Conservation (phyloP, 2,113 vertebrate genomes). For the Macroglossus sobrinus region DNA sequence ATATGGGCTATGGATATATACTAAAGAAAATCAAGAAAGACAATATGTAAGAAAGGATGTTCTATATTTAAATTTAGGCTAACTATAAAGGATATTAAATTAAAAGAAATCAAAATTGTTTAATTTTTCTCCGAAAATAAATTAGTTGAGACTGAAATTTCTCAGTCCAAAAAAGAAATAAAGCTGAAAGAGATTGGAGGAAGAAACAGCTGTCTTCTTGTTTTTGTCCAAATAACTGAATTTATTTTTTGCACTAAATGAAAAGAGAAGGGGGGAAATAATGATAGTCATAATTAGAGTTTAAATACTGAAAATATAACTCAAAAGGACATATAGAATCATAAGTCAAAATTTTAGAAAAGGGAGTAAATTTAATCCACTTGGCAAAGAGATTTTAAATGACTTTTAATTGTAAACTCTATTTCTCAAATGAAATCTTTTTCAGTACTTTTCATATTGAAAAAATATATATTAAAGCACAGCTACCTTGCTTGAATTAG, state of each 20-base stretch:
- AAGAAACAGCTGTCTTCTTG: neutral
- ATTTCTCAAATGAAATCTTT: neutral
- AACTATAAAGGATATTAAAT: neutral
- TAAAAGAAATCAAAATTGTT: neutral
- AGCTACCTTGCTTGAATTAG: neutral
- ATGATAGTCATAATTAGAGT: neutral
- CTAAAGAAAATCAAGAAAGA: neutral
- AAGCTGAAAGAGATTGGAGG: neutral
- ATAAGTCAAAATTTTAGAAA: conserved; percentile 5
- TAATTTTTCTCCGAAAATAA: neutral
- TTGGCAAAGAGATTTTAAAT: neutral
- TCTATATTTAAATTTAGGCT: neutral
- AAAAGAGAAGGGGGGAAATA: neutral
- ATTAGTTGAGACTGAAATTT: neutral
- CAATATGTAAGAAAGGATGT: neutral
- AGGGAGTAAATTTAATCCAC: neutral
- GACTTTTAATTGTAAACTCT: neutral
- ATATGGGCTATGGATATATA: neutral
- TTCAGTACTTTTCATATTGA: neutral
- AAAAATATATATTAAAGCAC: neutral
- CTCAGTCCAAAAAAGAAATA: conserved; percentile 23
- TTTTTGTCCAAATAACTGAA: neutral
- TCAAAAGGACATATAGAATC: neutral
- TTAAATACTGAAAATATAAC: conserved; percentile 21
- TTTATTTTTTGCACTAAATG: neutral